Evolutionary conservation across 1,140 invertebrate species (phyloP), one percentile per base, ranked within the genome.

Genomic region (Leguminivora glycinivorella): DNA sequence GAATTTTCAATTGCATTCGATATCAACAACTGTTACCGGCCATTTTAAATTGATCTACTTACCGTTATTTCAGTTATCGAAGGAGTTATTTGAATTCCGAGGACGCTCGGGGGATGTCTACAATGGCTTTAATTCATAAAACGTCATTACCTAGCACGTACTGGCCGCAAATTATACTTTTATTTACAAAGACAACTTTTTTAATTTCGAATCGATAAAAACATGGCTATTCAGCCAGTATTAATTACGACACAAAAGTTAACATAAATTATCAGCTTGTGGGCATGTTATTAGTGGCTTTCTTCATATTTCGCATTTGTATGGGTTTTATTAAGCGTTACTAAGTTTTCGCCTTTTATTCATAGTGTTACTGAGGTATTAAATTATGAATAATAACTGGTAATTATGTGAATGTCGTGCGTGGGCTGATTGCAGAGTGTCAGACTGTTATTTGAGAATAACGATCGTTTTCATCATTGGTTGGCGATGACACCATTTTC

Each of bases 161-260:
- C 80, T 76, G 80, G 84, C 83, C 82, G 81, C 81, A 83, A 87
- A 89, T 87, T 85, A 83, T 75, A 75, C 80, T 83, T 80, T 85
- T 83, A 83, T 69, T 70, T 76, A 83, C 79, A 88, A 88, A 86
- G 78, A 80, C 69, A 29, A 63, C 70, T 77, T 75, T 74, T 81
- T 83, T 73, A 68, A 75, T 79, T 68, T 68, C 66, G 38, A 43
- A 67, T 67, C 31, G 56, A 66, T 47, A 38, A 26, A 29, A 70
- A 70, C 72, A 72, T 72, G 56, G 75, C 71, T 69, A 83, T 81
- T 83, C 78, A 76, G 72, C 77, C 73, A 78, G 75, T 81, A 77
- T 77, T 88, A 83, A 86, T 89, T 86, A 83, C 75, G 77, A 63
- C 70, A 77, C 78, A 79, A 79, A 76, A 78, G 70, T 73, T 43